phyloP scores from a whole-genome alignment of 2,113 vertebrate species.

The Motacilla tschutschensis region DNA sequence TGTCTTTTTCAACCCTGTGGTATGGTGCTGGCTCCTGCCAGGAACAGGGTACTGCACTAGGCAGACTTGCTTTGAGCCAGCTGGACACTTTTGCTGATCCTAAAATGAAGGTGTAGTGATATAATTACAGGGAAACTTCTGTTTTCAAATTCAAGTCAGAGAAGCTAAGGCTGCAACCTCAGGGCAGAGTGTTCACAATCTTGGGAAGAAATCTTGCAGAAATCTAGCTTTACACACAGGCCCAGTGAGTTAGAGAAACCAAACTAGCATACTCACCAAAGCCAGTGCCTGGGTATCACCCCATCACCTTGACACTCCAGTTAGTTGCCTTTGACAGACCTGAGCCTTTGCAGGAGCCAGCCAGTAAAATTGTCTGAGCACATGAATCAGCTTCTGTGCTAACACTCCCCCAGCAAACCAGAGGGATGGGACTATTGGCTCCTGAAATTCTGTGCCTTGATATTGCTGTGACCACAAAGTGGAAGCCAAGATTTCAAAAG shows the following conservation, averaged over 20 bases:
- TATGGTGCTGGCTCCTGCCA: neutral
- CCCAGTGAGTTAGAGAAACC: neutral
- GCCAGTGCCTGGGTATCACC: neutral
- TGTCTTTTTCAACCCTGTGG: neutral
- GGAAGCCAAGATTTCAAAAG: neutral
- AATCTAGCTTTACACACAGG: neutral
- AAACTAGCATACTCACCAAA: neutral
- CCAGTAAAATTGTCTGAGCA: neutral
- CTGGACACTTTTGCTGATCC: neutral
- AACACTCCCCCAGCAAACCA: accelerated
- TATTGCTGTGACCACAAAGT: neutral
- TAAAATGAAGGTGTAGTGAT: neutral
- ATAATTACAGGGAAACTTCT: neutral
- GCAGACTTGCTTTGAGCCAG: neutral
- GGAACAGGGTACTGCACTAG: neutral
- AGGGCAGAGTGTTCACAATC: neutral
- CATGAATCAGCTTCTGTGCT: accelerated
- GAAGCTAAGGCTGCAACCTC: neutral
- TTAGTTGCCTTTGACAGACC: neutral
- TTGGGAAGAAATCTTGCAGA: neutral
- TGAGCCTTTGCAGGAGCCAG: neutral
- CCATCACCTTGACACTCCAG: neutral
- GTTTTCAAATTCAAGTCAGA: neutral
- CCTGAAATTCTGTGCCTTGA: neutral
- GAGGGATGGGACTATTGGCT: neutral